Percentiles rank a stretch among this genome's conserved stretches.
Conservation (phyloP, 1,140 invertebrate genomes). For the Contarinia nasturtii region DNA sequence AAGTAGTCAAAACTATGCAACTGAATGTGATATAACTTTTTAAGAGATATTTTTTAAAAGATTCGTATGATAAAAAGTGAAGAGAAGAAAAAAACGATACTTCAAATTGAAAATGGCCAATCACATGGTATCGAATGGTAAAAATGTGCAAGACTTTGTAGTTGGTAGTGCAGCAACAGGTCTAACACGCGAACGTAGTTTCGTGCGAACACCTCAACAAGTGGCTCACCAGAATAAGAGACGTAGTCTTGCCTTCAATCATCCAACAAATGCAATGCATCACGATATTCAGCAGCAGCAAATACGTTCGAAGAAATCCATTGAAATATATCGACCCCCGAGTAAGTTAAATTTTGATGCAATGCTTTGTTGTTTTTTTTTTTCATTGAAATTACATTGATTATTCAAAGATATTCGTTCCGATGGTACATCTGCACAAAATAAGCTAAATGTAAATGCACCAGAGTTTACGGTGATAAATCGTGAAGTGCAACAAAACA, state of each 20-base stretch:
- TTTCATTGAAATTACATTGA: not conserved
- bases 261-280: constrained; percentile 12
- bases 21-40: too few species aligned
- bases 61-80: too few species aligned
- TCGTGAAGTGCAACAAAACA: constrained; percentile 31
- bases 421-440: constrained; percentile 10
- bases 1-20: too few species aligned
- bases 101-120: too few species aligned
- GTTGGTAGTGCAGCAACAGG: constrained; percentile 18
- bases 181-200: constrained; percentile 37
- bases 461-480: constrained; percentile 65
- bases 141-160: not conserved
- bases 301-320: constrained; percentile 48
- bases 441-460: constrained; percentile 61
- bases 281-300: constrained; percentile 4
- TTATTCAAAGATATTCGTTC: constrained; percentile 6
- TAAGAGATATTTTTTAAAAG: too few species aligned
- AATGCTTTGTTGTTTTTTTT: not conserved
- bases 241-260: constrained; percentile 21
- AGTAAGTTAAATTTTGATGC: constrained; percentile 32
- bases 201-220: constrained; percentile 34
- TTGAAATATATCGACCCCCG: constrained; percentile 73
- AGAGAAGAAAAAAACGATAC: too few species aligned
- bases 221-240: constrained; percentile 28
- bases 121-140: too few species aligned